These are phyloP conservation scores for Petrosia ficiformis DNA, from an alignment of 37 sponge, comb jelly and placozoan species.

Conservation along the genomic window DNA sequence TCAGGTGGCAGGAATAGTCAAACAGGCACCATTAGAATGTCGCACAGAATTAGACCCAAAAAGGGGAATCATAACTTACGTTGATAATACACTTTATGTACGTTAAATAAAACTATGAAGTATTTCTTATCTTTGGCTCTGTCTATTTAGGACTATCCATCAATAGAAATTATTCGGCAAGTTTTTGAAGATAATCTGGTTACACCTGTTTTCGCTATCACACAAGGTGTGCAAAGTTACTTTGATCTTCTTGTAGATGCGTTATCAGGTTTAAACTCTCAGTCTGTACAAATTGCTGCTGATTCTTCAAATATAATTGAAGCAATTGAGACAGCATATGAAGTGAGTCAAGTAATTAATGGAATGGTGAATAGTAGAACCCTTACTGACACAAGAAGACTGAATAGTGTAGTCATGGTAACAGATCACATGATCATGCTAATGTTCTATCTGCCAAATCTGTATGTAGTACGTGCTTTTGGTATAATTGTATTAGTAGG, in stretches of 20 bases:
- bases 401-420: too few species aligned
- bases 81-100: neutral
- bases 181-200: conserved; percentile 22
- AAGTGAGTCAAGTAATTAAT: conserved; percentile 1
- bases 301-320: conserved; percentile 23
- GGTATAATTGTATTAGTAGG: too few species aligned
- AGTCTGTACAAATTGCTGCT: neutral
- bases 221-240: neutral
- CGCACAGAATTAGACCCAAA: neutral
- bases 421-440: too few species aligned
- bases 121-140: neutral
- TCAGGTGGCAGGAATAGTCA: conserved; percentile 22
- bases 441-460: too few species aligned
- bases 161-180: conserved; percentile 19
- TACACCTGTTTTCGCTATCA: conserved; percentile 29
- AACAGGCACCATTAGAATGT: neutral
- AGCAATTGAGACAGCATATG: conserved; percentile 36
- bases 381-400: too few species aligned
- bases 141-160: conserved; percentile 42
- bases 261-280: neutral
- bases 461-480: too few species aligned
- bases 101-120: neutral
- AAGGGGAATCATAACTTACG: neutral
- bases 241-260: neutral
- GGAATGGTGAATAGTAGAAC: too few species aligned